phyloP scores from a whole-genome alignment of 2,888 invertebrate species.

The Drosophila mayaguana region DNA sequence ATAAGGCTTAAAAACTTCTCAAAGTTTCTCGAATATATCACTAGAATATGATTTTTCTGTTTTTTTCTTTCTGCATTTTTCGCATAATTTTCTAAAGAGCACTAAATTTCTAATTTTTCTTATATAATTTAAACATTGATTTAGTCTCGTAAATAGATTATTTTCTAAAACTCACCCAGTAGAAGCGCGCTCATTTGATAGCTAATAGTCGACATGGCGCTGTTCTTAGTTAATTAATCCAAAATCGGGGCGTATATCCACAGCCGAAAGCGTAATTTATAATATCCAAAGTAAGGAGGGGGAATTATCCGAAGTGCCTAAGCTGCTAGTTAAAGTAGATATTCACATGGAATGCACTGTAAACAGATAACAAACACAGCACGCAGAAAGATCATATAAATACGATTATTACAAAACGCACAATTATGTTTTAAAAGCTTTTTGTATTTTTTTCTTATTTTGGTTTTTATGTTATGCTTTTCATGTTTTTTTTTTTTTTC shows the following conservation, averaged over 20 bases:
- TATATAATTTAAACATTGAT: too few species aligned
- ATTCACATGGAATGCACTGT: constrained; percentile 77
- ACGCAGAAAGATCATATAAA: constrained; percentile 53
- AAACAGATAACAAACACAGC: constrained; percentile 69
- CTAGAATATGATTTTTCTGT: too few species aligned
- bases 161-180: constrained; percentile 70
- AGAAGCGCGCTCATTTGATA: constrained; percentile 66
- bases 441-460: constrained; percentile 25
- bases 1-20: too few species aligned
- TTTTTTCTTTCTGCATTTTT: too few species aligned
- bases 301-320: constrained; percentile 70
- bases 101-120: too few species aligned
- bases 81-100: too few species aligned
- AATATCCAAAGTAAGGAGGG: constrained; percentile 42
- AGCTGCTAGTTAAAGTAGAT: constrained; percentile 60
- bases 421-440: constrained; percentile 45
- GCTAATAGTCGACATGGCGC: constrained; percentile 69
- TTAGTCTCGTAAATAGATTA: too few species aligned
- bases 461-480: constrained; percentile 20
- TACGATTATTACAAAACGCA: constrained; percentile 66
- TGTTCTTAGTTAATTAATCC: constrained; percentile 55
- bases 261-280: constrained; percentile 43
- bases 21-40: too few species aligned
- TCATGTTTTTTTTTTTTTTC: constrained; percentile 20
- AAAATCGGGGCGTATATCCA: constrained; percentile 44